Base-by-base conservation (phyloP, 2,888 invertebrate species). In the Ommatoiulus sabulosus region DNA sequence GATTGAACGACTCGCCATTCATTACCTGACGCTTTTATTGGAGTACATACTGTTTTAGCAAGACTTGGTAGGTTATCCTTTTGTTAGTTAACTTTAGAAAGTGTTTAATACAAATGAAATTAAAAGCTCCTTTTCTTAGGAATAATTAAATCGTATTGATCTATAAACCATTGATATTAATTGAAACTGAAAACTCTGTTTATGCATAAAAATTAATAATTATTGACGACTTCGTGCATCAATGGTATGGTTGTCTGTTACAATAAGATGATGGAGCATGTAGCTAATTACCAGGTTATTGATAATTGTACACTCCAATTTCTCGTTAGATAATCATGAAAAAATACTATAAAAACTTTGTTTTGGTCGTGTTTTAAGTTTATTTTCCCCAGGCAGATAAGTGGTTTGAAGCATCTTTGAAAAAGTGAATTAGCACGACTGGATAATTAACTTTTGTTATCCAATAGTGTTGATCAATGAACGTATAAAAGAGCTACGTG, bases 401-500 rank as follows among this genome's bases (percentile, higher is more conserved):
- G 80, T 10, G 35, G 35, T 80, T 80, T 80, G 80, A 80, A 35
- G 80, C 3, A 35, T 20, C 24, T 35, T 80, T 80, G 2, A 15
- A 1, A 57, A 57, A 57, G 24, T 80, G 12, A 80, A 80, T 24
- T 80, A 80, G 12, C 80, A 24, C 80, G 2, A 24, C 10, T 8
- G 72, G 80, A 35, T 80, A 35, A 80, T 80, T 80, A 80, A 80
- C 35, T 80, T 72, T 80, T 35, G 80, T 35, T 10, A 12, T 35
- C 80, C 80, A 80, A 12, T 80, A 80, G 24, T 35, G 80, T 35
- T 80, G 80, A 80, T 80, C 80, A 35, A 80, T 80, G 35, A 24
- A 80, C 10, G 24, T 12, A 80, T 35, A 80, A 80, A 80, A 35
- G 5, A 80, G 80, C 80, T 12, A 80, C 35, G 35, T 35, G 24